These are phyloP conservation scores for Tympanuchus pallidicinctus DNA, from an alignment of 2,113 vertebrate genomes.

Conservation along the genomic window DNA sequence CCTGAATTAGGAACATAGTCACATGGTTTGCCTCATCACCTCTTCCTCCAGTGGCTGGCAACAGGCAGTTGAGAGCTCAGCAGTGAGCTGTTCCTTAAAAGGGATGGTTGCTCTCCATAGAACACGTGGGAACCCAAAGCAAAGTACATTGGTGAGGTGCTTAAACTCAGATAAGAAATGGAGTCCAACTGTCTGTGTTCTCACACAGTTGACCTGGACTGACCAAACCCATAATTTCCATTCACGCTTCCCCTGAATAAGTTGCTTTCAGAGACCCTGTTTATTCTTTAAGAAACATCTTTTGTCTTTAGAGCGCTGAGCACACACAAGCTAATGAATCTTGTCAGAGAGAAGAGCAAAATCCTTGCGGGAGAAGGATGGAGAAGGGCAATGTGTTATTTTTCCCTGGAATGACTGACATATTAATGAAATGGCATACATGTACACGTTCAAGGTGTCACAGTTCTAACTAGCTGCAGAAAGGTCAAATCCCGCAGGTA, in stretches of 20 bases:
- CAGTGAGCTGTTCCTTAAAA: not conserved
- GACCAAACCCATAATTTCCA: not conserved
- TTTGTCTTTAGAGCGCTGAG: not conserved
- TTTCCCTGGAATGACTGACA: not conserved
- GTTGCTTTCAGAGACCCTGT: not conserved
- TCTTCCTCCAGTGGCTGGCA: not conserved
- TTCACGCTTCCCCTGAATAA: not conserved
- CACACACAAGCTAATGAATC: constrained; percentile 15
- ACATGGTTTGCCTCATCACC: not conserved
- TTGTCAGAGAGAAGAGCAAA: not conserved
- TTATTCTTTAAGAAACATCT: constrained; percentile 1
- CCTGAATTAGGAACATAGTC: not conserved
- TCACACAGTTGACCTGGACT: not conserved
- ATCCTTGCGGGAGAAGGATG: not conserved
- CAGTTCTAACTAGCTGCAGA: not conserved
- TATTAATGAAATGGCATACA: not conserved
- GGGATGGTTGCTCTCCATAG: not conserved
- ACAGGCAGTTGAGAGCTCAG: not conserved
- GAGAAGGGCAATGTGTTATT: not conserved
- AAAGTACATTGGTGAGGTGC: not conserved
- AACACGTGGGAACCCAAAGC: not conserved
- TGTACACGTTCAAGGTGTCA: not conserved
- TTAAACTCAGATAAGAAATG: not conserved
- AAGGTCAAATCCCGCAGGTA: not conserved
- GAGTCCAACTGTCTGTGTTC: not conserved